Base-by-base conservation (phyloP, 2,113 vertebrate genomes). In the Hucho hucho region DNA sequence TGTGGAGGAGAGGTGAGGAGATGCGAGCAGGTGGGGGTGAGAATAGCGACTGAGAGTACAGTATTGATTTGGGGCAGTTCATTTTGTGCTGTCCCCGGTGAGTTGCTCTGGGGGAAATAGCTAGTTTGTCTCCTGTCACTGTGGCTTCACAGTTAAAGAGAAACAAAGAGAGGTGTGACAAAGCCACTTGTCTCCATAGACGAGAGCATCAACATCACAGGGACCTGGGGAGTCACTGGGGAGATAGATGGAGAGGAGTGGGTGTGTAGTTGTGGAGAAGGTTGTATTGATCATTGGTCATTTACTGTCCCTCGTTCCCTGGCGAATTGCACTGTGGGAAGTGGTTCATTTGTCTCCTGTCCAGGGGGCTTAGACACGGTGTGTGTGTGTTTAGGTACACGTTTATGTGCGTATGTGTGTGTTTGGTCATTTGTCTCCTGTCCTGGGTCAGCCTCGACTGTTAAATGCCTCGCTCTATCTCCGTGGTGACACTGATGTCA, bases 101-200 rank as follows among this genome's bases (percentile, higher is more conserved):
- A 32, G 32, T 6, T 32, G 32, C 32, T 92, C 81, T 76, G 81
- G 85, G 89, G 91, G 91, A 91, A 91, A 90, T 91, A 69, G 91
- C 90, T 83, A 91, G 89, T 93, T 92, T 92, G 89, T 93, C 90
- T 92, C 83, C 88, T 91, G 89, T 92, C 91, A 90, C 79, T 82
- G 83, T 85, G 82, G 83, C 88, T 87, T 87, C 86, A 85, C 68
- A 84, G 87, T 80, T 87, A 87, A 89, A 87, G 75, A 84, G n/a
- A n/a, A n/a, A 32, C 47, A 32, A 25, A 25, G 18, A 13, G 13
- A 2, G 18, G 26, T 66, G 16, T 20, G 6, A 2, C 20, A 25
- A 72, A 47, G 76, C 56, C 58, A 26, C 77, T 70, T 73, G 29
- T 32, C 49, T 49, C 64, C 26, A 64, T 20, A 70, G 73, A 7